phyloP scores from a whole-genome alignment of 2,888 invertebrate genomes.

The Arctia plantaginis region DNA sequence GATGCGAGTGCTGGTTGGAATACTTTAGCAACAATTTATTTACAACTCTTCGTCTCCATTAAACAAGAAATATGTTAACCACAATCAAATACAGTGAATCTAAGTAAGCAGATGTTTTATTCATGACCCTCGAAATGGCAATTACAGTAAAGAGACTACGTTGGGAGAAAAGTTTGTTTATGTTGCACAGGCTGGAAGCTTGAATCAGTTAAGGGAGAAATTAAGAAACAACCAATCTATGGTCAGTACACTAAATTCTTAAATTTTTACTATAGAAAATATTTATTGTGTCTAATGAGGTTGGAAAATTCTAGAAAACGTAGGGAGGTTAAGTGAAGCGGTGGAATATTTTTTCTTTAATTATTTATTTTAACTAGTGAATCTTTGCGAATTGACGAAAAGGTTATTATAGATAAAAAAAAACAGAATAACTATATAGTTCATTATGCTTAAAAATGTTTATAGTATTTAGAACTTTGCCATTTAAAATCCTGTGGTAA shows the following conservation, averaged over 20 bases:
- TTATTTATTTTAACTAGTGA: too few relatives aligned
- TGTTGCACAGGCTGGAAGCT: conserved; percentile 23
- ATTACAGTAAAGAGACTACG: conserved; percentile 70
- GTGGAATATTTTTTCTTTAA: too few relatives aligned
- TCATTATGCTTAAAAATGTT: too few relatives aligned
- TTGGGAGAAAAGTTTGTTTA: conserved; percentile 39
- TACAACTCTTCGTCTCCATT: conserved; percentile 67
- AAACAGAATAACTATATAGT: too few relatives aligned
- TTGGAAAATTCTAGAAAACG: neutral
- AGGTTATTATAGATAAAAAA: too few relatives aligned
- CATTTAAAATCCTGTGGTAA: too few relatives aligned
- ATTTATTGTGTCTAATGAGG: neutral
- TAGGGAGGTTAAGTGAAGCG: too few relatives aligned
- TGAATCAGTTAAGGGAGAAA: conserved; percentile 14
- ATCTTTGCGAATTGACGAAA: too few relatives aligned
- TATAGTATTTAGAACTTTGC: too few relatives aligned
- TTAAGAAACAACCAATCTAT: neutral
- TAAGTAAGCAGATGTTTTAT: conserved; percentile 79
- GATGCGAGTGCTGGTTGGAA: conserved; percentile 43
- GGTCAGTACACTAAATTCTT: neutral
- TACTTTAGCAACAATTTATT: conserved; percentile 57
- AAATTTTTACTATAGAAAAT: neutral
- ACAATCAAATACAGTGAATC: conserved; percentile 73
- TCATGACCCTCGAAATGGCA: conserved; percentile 75
- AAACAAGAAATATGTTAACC: conserved; percentile 70